phyloP scores from a whole-genome alignment of 2,888 invertebrate species.

The Punctoribates punctum region DNA sequence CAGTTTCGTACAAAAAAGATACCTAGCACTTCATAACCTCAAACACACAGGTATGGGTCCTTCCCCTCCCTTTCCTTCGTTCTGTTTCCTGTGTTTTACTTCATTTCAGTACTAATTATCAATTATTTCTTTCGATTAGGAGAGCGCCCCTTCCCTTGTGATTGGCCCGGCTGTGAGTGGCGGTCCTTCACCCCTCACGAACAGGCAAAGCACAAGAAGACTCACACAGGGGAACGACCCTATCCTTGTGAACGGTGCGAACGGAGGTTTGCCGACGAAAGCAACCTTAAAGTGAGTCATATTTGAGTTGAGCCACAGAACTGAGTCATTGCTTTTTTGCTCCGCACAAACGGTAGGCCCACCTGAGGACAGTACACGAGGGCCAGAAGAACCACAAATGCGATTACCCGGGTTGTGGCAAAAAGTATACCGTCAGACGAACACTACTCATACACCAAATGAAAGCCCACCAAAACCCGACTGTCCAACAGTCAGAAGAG shows the following conservation, averaged over 20 bases:
- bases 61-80: neutral
- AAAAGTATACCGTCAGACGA: slow-evolving; percentile 24
- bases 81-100: neutral
- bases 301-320: neutral
- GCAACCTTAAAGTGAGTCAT: slow-evolving; percentile 3
- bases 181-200: slow-evolving; percentile 24
- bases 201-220: slow-evolving; percentile 36
- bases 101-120: neutral
- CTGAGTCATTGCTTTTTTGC: no score
- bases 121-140: neutral
- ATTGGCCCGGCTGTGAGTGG: slow-evolving; percentile 34
- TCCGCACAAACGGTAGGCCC: no score
- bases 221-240: slow-evolving; percentile 21
- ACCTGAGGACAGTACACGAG: slow-evolving; percentile 15
- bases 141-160: slow-evolving; percentile 6
- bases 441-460: slow-evolving; percentile 30
- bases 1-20: neutral
- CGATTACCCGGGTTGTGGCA: slow-evolving; percentile 4
- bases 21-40: neutral
- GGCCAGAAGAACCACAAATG: slow-evolving; percentile 22
- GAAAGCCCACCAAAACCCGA: neutral
- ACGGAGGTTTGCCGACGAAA: slow-evolving; percentile 31
- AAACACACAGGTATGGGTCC: slow-evolving; percentile 7
- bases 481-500: neutral
- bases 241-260: slow-evolving; percentile 32